Evolutionary conservation across 2,797 vertebrate genomes (phyloP), one percentile per base, ranked within the genome.

Genomic region (Meriones psammophilus): DNA sequence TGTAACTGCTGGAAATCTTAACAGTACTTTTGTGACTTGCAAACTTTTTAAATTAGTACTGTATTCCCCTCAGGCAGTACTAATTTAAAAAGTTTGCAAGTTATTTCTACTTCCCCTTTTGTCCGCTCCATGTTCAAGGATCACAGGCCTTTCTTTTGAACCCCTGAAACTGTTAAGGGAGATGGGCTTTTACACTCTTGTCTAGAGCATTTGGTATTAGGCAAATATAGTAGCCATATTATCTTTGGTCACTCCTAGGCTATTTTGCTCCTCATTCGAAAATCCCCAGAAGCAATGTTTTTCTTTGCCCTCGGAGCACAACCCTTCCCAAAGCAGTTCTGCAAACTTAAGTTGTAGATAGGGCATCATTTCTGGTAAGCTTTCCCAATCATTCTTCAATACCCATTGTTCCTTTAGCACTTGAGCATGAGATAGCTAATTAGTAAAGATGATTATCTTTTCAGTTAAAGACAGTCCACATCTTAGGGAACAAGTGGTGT

Each of bases 391-490:
- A 66, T n/a, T 92, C 93, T 71, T 88, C 33, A 54, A 5, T 87
- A 87, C 22, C 20, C 10, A 8, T 73, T 78, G 26, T 88, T 90
- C 8, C 20, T 36, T 92, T 17, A 71, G 54, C 81, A 50, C 36
- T 36, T 93, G 89, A 74, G 46, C 39, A 14, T 39, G 1, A 77
- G 26, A 71, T 71, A 8, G 50, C 20, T n/a, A 77, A n/a, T 88
- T 66, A 77, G 30, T 91, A 54, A 33, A 58, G 24, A 26, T 97
- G 62, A 66, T 76, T 74, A 87, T 36, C 20, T 24, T 94, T 95
- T 90, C 74, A 54, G 22, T 73, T 94, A 89, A 69, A 93, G 89
- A 79, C 76, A 83, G 22, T 77, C 0, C 8, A 15, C n/a, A 30
- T 18, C 79, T 91, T 60, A 39, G 62, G 28, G 24, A 36, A 69